Percentiles rank a stretch among this genome's conserved stretches.
These are phyloP conservation scores for Dolichoris vasculosae DNA, from an alignment of 1,140 invertebrate species.

Conservation along the genomic window DNA sequence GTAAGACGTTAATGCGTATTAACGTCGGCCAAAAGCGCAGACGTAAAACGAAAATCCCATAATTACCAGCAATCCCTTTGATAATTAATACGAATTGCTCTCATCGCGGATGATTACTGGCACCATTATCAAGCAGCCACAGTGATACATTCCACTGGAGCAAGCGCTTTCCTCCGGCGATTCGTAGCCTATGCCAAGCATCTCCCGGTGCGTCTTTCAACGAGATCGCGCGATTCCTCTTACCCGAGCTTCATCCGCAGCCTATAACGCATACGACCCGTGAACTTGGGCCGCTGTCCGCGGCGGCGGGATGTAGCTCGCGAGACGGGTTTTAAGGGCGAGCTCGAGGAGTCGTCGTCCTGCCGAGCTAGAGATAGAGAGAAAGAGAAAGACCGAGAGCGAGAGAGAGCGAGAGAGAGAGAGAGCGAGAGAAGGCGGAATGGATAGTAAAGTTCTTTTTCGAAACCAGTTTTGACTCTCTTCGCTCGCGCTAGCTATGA, in stretches of 20 bases:
- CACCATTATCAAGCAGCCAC: neutral
- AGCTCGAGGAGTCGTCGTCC: slow-evolving; percentile 43
- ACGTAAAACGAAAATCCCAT: too few species aligned
- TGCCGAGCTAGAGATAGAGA: slow-evolving; percentile 12
- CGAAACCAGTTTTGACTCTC: slow-evolving; percentile 51
- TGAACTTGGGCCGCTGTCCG: slow-evolving; percentile 10
- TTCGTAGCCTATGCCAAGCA: too few species aligned
- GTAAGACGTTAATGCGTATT: neutral
- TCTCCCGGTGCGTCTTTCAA: neutral
- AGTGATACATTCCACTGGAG: too few species aligned
- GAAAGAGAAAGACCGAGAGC: neutral
- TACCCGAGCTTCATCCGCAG: neutral
- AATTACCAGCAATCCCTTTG: neutral
- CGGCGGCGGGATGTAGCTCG: slow-evolving; percentile 6
- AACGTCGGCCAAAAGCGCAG: too few species aligned
- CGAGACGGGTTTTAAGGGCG: slow-evolving; percentile 46
- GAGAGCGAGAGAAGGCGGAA: slow-evolving; percentile 42
- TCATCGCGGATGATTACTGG: neutral
- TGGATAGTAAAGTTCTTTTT: slow-evolving; percentile 54
- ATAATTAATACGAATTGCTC: neutral
- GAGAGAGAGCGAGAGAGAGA: slow-evolving; percentile 31
- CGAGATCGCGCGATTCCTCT: neutral
- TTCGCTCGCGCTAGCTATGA: neutral
- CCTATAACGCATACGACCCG: slow-evolving; percentile 19
- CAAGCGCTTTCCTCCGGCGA: too few species aligned